phyloP scores from a whole-genome alignment of 2,797 vertebrate genomes.

The Lacerta agilis region DNA sequence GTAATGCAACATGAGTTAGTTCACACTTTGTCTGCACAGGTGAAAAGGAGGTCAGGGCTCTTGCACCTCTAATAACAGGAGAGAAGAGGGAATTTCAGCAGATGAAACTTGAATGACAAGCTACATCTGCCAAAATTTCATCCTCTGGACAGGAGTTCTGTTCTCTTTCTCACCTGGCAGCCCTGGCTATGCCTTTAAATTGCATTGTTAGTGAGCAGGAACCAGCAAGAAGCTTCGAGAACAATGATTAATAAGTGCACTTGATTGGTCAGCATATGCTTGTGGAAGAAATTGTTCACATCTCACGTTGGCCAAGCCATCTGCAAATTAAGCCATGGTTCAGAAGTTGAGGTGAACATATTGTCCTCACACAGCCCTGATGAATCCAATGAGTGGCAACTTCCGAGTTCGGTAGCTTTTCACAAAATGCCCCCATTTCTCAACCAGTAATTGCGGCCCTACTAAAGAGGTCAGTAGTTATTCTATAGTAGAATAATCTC shows the following conservation, averaged over 20 bases:
- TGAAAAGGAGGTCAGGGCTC: too few species aligned
- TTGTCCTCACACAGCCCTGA: neutral
- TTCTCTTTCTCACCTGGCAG: too few species aligned
- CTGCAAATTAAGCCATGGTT: neutral
- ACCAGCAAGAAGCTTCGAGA: neutral
- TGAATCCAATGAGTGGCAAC: neutral
- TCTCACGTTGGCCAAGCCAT: neutral
- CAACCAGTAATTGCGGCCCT: neutral
- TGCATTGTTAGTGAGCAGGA: neutral
- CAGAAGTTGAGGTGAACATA: neutral
- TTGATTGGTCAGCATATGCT: neutral
- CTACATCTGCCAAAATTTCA: too few species aligned
- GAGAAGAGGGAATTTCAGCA: too few species aligned
- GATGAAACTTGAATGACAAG: too few species aligned
- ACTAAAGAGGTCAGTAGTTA: neutral
- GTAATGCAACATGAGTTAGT: neutral
- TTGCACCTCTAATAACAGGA: too few species aligned
- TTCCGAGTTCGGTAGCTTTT: neutral
- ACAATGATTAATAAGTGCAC: neutral
- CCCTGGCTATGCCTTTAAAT: too few species aligned
- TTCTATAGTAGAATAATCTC: neutral
- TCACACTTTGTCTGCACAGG: neutral
- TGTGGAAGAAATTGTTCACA: too few species aligned
- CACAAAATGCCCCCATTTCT: neutral
- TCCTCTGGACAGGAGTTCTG: too few species aligned